phyloP scores from a whole-genome alignment of 2,113 vertebrate genomes.

The Podocnemis expansa region DNA sequence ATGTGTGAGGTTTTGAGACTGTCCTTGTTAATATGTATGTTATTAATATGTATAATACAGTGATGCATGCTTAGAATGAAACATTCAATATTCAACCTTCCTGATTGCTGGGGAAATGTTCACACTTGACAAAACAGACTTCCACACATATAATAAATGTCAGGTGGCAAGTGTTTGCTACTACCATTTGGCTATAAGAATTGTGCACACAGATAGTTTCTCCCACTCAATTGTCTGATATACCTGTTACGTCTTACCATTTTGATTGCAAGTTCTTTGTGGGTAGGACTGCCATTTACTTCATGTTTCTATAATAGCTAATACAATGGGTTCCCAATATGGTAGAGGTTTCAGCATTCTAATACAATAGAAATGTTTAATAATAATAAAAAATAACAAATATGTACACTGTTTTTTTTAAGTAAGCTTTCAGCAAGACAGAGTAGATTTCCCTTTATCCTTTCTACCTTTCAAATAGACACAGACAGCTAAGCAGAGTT shows the following conservation, averaged over 20 bases:
- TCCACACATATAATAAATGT: not conserved
- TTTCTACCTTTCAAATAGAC: conserved; percentile 19
- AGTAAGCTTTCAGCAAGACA: not conserved
- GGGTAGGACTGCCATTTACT: not conserved
- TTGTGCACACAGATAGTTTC: not conserved
- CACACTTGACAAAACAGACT: not conserved
- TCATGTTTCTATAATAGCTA: not conserved
- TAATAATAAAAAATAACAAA: not conserved
- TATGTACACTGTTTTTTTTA: not conserved
- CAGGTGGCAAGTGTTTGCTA: not conserved
- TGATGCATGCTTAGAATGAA: not conserved
- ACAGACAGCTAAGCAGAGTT: conserved; percentile 30
- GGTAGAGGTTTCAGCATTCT: not conserved
- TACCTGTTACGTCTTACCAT: not conserved
- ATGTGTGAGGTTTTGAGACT: not conserved
- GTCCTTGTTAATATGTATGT: not conserved
- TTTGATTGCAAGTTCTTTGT: not conserved
- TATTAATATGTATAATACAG: not conserved
- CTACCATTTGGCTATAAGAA: not conserved
- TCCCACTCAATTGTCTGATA: not conserved
- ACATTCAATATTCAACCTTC: not conserved
- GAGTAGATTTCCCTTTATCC: not conserved
- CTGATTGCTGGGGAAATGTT: not conserved
- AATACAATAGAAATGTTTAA: not conserved
- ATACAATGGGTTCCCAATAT: not conserved